A percentile compares a stretch with the other conserved stretches of the same genome.
These are phyloP conservation scores for Dyspetes luteomarginatus DNA, from an alignment of 2,888 invertebrate genomes.

Conservation along the genomic window DNA sequence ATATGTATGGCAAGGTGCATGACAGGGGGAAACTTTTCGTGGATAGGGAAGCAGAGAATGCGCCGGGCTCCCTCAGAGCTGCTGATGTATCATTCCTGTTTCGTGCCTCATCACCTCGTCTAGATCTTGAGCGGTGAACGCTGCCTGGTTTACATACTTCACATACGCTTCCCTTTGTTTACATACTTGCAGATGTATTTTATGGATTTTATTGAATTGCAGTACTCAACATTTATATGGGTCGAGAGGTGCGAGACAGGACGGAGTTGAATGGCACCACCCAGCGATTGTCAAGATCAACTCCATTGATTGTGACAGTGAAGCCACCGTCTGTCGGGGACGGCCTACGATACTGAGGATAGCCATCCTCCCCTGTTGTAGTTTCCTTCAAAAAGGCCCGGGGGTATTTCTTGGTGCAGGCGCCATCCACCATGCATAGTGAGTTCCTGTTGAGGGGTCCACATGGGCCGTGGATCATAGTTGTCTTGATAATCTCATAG, in stretches of 20 bases:
- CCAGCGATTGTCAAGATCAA: conserved; percentile 35
- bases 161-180: conserved; percentile 3
- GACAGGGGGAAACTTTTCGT: conserved; percentile 74
- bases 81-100: conserved; percentile 74
- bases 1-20: conserved; percentile 72
- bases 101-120: neutral
- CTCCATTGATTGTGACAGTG: conserved; percentile 59
- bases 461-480: conserved; percentile 79
- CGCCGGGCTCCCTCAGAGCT: conserved; percentile 74
- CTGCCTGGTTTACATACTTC: neutral
- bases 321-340: conserved; percentile 63
- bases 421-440: conserved; percentile 81
- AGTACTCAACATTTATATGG: conserved; percentile 35
- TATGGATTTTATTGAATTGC: conserved; percentile 32
- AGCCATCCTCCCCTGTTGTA: conserved; percentile 70
- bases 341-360: conserved; percentile 71
- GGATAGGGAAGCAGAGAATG: conserved; percentile 66
- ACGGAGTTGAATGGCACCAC: conserved; percentile 11
- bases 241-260: conserved; percentile 16
- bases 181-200: conserved; percentile 46
- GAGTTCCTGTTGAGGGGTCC: conserved; percentile 75
- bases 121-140: conserved; percentile 63
- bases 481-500: conserved; percentile 50
- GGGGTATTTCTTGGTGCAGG: conserved; percentile 74
- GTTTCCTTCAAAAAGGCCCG: conserved; percentile 68